Percentiles rank a stretch among this genome's conserved stretches.
These are phyloP conservation scores for Pheosia tremula DNA, from an alignment of 2,888 invertebrate species.

Conservation along the genomic window DNA sequence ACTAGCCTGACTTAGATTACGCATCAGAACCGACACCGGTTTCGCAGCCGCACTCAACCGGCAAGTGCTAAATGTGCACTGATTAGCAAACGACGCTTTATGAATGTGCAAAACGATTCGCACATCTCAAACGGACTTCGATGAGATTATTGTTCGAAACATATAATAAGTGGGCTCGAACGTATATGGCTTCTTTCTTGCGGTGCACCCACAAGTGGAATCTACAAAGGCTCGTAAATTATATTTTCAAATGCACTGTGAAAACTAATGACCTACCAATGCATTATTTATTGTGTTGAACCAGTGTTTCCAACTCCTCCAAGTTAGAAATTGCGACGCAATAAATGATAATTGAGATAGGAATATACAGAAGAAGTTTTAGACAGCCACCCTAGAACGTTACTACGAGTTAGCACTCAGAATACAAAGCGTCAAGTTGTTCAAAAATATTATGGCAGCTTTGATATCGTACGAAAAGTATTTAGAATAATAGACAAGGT, in stretches of 20 bases:
- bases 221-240: too few relatives aligned
- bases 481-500: not conserved
- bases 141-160: not conserved
- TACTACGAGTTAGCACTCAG: not conserved
- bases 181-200: too few relatives aligned
- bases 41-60: slow-evolving; percentile 38
- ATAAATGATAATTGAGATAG: too few relatives aligned
- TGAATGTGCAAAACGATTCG: slow-evolving; percentile 26
- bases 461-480: not conserved
- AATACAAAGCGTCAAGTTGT: not conserved
- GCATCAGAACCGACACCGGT: slow-evolving; percentile 21
- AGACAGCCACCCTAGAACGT: not conserved
- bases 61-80: slow-evolving; percentile 46
- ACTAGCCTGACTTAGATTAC: slow-evolving; percentile 27
- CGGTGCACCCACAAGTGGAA: too few relatives aligned
- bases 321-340: not conserved
- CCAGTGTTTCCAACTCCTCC: too few relatives aligned
- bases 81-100: slow-evolving; percentile 38
- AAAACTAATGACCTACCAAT: too few relatives aligned
- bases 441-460: not conserved
- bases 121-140: slow-evolving; percentile 4
- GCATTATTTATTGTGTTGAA: too few relatives aligned
- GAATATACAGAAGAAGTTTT: not conserved
- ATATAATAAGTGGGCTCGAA: not conserved
- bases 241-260: too few relatives aligned